Base-by-base conservation (phyloP, 2,888 invertebrate species). In the Heteropelma amictum region DNA sequence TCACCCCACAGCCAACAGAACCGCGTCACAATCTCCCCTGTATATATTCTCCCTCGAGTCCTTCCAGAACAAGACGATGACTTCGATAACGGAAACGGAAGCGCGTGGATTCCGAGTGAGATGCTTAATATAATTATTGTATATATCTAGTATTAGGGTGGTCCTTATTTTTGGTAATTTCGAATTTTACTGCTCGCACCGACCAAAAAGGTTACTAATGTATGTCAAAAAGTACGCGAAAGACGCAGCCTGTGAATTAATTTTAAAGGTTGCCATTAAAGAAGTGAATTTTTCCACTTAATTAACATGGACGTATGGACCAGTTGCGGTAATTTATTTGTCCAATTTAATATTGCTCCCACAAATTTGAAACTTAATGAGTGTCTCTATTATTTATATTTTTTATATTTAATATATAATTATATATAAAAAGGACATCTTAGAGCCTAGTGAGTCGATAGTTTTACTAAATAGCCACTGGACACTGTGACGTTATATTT, bases 31-130 rank as follows among this genome's bases (percentile, higher is more conserved):
- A 45, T 51, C 35, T 23, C 17, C 14, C 42, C 4, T 12, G 35
- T 35, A 35, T 12, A 10, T n/a, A 35, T 35, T 47, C 19, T 12
- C 26, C 28, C 26, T 23, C 7, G 12, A 4, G 2, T 4, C 28
- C 26, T 6, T 12, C 26, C 8, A 10, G 8, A 10, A 10, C 26
- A 10, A 10, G 4, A 5, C 23, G 47, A 23, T 14, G 19, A 26
- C 54, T 56, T 49, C 45, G 56, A 67, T 23, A 45, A 30, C 53
- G 69, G 63, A 69, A 60, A 49, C 69, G 74, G 64, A 70, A 70
- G 54, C 64, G 64, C 69, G 69, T 53, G 64, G 47, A 65, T 65
- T 47, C 51, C 33, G 53, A 58, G 33, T 51, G 51, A 54, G 28
- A 70, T 30, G 53, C 23, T 10, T 26, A 14, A n/a, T n/a, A n/a